Base-by-base conservation (phyloP, 2,888 invertebrate genomes). In the Drosophila stalkeri region DNA sequence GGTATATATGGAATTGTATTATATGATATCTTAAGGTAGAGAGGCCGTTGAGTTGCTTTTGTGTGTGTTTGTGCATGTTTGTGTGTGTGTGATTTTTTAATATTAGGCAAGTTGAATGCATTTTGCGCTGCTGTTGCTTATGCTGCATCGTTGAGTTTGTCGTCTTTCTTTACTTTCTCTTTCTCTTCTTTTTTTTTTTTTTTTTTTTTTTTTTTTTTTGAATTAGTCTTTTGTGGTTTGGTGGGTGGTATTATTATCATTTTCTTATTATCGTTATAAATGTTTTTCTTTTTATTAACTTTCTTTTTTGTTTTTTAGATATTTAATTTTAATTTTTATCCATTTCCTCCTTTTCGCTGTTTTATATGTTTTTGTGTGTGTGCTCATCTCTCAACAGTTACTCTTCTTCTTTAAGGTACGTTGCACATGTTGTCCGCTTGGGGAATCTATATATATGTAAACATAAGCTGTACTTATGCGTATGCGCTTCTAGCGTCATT, bases 191-290 rank as follows among this genome's bases (percentile, higher is more conserved):
- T 46, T 35, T 67, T 61, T 2, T 9, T 31, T 49, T 23, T 23
- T 2, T 31, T 11, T 49, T 33, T 31, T 0, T 56, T 63, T 68
- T 51, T 67, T 49, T 27, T 67, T 70, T 72, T 82, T 85, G 85
- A 85, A 85, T 89, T 89, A 85, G 85, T 89, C 88, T 84, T 79
- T 83, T 82, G 85, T 85, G 88, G 83, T 87, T 86, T 86, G 86
- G 86, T 86, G 89, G 86, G 86, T 86, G 86, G 64, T 81, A 86
- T 79, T 81, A 81, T 81, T 71, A 61, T 83, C 72, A 63, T 80
- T 69, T 63, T 61, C 20, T 51, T 61, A 41, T 73, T 52, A 51
- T 63, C 44, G 35, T 71, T 64, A 56, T 59, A n/a, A 41, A 56
- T 65, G 63, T 66, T 35, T 35, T 51, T 59, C 12, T 12, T 31